Evolutionary conservation across 2,113 vertebrate genomes (phyloP).

Genomic region (Rhinoderma darwinii): DNA sequence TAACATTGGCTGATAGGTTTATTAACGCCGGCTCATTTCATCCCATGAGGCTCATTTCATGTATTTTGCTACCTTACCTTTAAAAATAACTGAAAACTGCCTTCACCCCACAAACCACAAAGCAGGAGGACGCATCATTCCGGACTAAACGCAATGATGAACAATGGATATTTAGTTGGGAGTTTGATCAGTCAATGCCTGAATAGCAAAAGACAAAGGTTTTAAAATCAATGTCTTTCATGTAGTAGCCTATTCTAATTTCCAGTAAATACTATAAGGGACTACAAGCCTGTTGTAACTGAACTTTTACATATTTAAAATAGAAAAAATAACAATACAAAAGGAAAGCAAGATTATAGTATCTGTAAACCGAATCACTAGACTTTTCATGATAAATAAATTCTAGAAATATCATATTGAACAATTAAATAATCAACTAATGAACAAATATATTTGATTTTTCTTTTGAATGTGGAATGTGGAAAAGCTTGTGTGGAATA

Average conservation of each 20-base stretch:
- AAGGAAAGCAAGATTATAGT: neutral
- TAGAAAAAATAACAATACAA: neutral
- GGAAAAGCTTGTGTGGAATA: too few relatives aligned
- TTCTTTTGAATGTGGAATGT: too few relatives aligned
- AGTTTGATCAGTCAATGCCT: neutral
- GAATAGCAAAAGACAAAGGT: neutral
- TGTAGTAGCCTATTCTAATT: neutral
- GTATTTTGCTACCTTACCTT: constrained; percentile 23
- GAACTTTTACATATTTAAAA: neutral
- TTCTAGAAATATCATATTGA: too few relatives aligned
- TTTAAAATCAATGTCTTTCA: neutral
- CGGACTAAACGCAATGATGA: neutral
- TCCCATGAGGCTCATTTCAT: neutral
- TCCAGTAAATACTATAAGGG: neutral
- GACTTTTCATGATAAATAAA: too few relatives aligned
- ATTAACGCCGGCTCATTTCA: neutral
- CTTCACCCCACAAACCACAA: neutral
- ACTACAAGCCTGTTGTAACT: neutral
- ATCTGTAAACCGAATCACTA: too few relatives aligned
- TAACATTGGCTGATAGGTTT: neutral
- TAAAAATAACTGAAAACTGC: constrained; percentile 49
- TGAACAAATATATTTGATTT: too few relatives aligned
- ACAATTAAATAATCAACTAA: too few relatives aligned
- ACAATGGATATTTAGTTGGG: neutral
- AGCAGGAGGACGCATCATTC: neutral